Percentiles rank a stretch among this genome's conserved stretches.
Evolutionary conservation across 2,888 invertebrate genomes (phyloP).

Genomic region (Pachliopta kotzebuea): DNA sequence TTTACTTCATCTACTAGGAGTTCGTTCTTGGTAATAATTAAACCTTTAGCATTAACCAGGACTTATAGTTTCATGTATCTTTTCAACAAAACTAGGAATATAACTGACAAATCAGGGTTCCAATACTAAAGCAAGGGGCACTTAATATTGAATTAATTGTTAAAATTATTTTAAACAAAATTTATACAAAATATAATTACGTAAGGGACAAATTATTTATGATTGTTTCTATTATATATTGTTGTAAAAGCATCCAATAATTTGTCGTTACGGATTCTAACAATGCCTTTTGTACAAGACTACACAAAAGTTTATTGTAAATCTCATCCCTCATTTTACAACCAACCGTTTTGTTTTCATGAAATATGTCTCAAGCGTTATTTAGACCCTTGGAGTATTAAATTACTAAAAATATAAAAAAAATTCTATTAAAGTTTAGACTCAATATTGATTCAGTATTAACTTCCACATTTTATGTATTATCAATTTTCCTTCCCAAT

Average conservation of each 20-base stretch:
- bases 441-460: too few species aligned
- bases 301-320: constrained; percentile 1
- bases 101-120: too few species aligned
- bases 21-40: too few species aligned
- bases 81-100: too few species aligned
- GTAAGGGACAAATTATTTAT: not conserved
- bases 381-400: not conserved
- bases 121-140: not conserved
- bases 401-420: not conserved
- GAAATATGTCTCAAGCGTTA: not conserved
- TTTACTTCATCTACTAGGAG: too few species aligned
- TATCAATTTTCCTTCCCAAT: too few species aligned
- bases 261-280: not conserved
- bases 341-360: not conserved
- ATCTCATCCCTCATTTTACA: not conserved
- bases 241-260: not conserved
- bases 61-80: too few species aligned
- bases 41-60: too few species aligned
- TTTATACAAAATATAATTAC: not conserved
- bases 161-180: too few species aligned
- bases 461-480: too few species aligned
- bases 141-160: not conserved
- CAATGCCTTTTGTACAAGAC: not conserved
- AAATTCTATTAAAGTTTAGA: not conserved
- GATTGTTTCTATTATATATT: not conserved